phyloP scores from a whole-genome alignment of 30 jellyfish, hydroid and myxozoan species.

The Aurelia coerulea region DNA sequence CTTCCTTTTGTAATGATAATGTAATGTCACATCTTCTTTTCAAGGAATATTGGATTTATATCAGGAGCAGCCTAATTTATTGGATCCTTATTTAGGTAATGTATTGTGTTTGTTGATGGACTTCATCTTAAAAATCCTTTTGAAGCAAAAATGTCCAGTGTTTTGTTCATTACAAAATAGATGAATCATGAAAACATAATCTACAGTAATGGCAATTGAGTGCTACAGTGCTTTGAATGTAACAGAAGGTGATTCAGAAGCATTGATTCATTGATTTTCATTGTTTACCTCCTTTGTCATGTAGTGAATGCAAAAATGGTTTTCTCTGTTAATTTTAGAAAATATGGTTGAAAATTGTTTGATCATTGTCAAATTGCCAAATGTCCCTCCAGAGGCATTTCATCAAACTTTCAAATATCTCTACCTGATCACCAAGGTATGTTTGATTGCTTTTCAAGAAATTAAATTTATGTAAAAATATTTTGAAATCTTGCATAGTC shows the following conservation, averaged over 20 bases:
- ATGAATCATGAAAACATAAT: too few species aligned
- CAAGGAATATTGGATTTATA: conserved; percentile 70
- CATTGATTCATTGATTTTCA: not conserved
- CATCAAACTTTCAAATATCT: conserved; percentile 87
- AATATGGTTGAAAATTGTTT: conserved; percentile 32
- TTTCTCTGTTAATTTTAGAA: conserved; percentile 34
- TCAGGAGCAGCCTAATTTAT: conserved; percentile 94
- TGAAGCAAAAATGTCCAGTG: too few species aligned
- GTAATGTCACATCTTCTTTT: conserved; percentile 1
- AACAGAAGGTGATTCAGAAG: not conserved
- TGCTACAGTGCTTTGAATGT: too few species aligned
- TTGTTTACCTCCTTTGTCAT: not conserved
- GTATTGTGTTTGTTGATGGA: too few species aligned
- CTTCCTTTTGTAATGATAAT: too few species aligned
- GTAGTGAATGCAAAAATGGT: not conserved
- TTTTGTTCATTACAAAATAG: too few species aligned
- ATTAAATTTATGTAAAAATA: too few species aligned
- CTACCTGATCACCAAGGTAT: conserved; percentile 79
- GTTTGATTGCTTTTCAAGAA: not conserved
- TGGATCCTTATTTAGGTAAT: conserved; percentile 86
- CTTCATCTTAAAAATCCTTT: too few species aligned
- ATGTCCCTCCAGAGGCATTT: conserved; percentile 38
- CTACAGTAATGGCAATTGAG: too few species aligned
- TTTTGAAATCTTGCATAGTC: too few species aligned
- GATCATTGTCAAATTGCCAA: conserved; percentile 32